Percentiles rank a stretch among this genome's conserved stretches.
These are phyloP conservation scores for Amphipyra berbera DNA, from an alignment of 2,888 invertebrate species.

Conservation along the genomic window DNA sequence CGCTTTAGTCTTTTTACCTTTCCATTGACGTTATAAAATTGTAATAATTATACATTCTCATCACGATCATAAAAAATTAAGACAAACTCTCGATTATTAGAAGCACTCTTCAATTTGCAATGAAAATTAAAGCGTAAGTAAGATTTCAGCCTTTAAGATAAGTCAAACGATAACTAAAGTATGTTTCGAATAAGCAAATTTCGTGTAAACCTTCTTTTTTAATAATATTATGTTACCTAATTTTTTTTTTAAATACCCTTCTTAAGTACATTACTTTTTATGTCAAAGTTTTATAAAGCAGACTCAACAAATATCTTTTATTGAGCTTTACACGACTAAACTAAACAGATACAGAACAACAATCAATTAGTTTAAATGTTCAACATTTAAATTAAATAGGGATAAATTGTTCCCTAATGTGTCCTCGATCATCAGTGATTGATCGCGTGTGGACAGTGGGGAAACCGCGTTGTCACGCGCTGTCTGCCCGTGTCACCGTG, in stretches of 20 bases:
- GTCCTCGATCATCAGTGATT: constrained; percentile 59
- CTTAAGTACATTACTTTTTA: too few relatives aligned
- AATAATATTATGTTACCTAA: too few relatives aligned
- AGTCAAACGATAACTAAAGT: constrained; percentile 1
- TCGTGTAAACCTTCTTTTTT: too few relatives aligned
- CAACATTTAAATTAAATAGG: constrained; percentile 32
- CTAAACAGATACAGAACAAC: constrained; percentile 2
- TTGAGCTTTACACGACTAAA: background rate
- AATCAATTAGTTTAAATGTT: constrained; percentile 34
- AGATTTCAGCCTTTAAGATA: constrained; percentile 26
- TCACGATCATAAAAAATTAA: too few relatives aligned
- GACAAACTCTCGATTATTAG: constrained; percentile 6
- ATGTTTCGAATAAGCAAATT: too few relatives aligned
- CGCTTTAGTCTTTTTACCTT: too few relatives aligned
- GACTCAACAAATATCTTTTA: too few relatives aligned
- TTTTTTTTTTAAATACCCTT: too few relatives aligned
- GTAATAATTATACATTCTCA: too few relatives aligned
- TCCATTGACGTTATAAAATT: too few relatives aligned
- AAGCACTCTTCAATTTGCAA: constrained; percentile 28
- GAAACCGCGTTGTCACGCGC: constrained; percentile 51
- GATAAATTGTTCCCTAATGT: constrained; percentile 41
- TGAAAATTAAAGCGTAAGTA: constrained; percentile 24
- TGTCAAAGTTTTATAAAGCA: too few relatives aligned
- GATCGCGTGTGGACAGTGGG: constrained; percentile 46
- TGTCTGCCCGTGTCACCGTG: constrained; percentile 58